A percentile compares a stretch with the other conserved stretches of the same genome.
Conservation (phyloP, 2,888 invertebrate species). For the Limnephilus marmoratus region DNA sequence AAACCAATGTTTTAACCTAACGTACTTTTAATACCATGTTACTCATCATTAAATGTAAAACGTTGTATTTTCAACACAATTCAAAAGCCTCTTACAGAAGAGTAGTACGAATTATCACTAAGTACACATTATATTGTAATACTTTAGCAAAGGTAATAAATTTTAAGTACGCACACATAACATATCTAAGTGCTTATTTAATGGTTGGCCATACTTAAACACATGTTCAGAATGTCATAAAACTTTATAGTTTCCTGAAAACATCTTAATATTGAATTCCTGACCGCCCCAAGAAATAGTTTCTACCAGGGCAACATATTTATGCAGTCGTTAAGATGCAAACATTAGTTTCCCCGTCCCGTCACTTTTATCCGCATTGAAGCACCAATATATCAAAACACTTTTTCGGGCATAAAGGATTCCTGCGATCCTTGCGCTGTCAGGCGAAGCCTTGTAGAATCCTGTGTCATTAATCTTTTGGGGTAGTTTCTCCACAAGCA, state of each 20-base stretch:
- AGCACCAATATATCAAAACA: slow-evolving; percentile 54
- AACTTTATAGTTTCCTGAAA: not conserved
- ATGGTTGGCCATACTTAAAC: not conserved
- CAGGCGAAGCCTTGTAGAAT: slow-evolving; percentile 49
- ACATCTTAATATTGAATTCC: not conserved
- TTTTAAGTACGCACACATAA: not conserved
- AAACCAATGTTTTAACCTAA: no score
- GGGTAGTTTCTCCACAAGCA: slow-evolving; percentile 53
- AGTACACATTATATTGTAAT: not conserved
- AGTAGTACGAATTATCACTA: not conserved
- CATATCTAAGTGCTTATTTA: not conserved
- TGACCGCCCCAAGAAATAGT: not conserved
- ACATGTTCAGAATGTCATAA: not conserved
- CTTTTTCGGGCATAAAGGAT: slow-evolving; percentile 52
- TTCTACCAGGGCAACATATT: not conserved
- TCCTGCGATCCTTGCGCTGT: slow-evolving; percentile 53
- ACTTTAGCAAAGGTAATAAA: not conserved
- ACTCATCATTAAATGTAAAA: no score
- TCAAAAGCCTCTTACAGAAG: no score
- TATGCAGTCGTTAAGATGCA: slow-evolving; percentile 29
- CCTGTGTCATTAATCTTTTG: slow-evolving; percentile 62
- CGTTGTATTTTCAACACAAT: not conserved
- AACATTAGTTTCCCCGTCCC: slow-evolving; percentile 32
- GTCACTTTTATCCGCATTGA: slow-evolving; percentile 50
- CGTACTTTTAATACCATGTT: no score